Evolutionary conservation across 2,797 vertebrate genomes (phyloP).

Genomic region (Oreonectes daqikongensis): DNA sequence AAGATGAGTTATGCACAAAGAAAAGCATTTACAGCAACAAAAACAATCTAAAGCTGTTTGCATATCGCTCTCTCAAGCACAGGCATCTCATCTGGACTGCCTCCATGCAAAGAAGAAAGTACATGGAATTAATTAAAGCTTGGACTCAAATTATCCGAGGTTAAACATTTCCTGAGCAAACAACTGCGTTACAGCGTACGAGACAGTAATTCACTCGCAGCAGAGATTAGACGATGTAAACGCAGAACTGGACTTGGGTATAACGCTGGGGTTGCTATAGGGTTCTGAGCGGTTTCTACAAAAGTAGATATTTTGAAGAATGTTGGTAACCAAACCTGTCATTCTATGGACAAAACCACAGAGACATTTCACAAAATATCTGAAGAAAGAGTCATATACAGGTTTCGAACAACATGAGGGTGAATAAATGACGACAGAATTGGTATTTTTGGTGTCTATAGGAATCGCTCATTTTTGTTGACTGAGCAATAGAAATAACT

Average conservation of each 20-base stretch:
- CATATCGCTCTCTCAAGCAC: conserved; percentile 26
- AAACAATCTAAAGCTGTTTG: conserved; percentile 44
- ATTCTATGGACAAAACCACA: too few species aligned
- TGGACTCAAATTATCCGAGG: conserved; percentile 23
- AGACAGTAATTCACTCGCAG: not conserved
- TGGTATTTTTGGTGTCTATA: too few species aligned
- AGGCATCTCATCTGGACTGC: conserved; percentile 11
- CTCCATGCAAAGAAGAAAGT: conserved; percentile 5
- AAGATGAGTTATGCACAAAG: conserved; percentile 50
- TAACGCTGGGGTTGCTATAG: not conserved
- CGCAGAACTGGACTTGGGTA: not conserved
- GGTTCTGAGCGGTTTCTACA: too few species aligned
- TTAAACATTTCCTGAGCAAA: conserved; percentile 22
- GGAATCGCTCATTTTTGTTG: too few species aligned
- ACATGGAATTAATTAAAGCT: conserved; percentile 13
- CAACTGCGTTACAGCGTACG: conserved; percentile 1
- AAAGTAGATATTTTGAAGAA: too few species aligned
- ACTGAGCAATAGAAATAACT: too few species aligned
- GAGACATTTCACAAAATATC: too few species aligned
- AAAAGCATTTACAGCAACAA: conserved; percentile 55
- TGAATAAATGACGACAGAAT: too few species aligned
- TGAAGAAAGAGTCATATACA: too few species aligned
- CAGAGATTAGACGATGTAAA: not conserved
- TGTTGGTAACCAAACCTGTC: too few species aligned
- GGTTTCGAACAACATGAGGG: too few species aligned